Base-by-base conservation (phyloP, 1,140 invertebrate genomes). In the Microvelia longipes region DNA sequence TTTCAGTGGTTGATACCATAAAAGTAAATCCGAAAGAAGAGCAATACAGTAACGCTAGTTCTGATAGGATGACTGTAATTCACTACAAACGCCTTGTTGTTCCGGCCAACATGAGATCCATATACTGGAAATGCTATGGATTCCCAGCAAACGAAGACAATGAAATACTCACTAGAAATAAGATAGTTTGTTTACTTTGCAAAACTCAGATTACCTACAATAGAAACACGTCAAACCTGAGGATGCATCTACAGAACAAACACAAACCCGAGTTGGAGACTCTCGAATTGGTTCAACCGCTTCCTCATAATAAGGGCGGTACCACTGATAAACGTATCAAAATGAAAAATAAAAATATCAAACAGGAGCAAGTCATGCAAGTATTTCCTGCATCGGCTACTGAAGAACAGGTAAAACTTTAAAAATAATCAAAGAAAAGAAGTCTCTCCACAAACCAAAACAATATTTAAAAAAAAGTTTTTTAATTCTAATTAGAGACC, bases 61-160 rank as follows among this genome's bases (percentile, higher is more conserved):
- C 29, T 24, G 25, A 25, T 14, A 70, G 62, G 30, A 25, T 64
- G 29, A 19, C 19, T 26, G 29, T 50, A 1, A 66, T 72, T 15
- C 69, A 68, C 26, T 83, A 83, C 69, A 82, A 83, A 69, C 82
- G 81, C 71, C 73, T 84, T 2, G 82, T 84, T 11, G 84, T 84
- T 13, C 84, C 84, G 2, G 79, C 80, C 72, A 80, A 82, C 0
- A 87, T 86, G 85, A 78, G 85, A 69, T 85, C 84, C 73, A 84
- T 85, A 63, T 86, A 86, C 75, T 87, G 85, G 85, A 85, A 85
- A 73, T 85, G 84, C 75, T 87, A 85, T 76, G 85, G 85, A 19
- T 87, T 86, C 77, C 85, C 85, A 63, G 85, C 84, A 0, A 82
- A 82, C 61, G 83, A 85, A 25, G 80, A 84, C 50, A 83, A 84